Conservation (phyloP, 1,140 invertebrate species). For the Trichonephila clavipes region DNA sequence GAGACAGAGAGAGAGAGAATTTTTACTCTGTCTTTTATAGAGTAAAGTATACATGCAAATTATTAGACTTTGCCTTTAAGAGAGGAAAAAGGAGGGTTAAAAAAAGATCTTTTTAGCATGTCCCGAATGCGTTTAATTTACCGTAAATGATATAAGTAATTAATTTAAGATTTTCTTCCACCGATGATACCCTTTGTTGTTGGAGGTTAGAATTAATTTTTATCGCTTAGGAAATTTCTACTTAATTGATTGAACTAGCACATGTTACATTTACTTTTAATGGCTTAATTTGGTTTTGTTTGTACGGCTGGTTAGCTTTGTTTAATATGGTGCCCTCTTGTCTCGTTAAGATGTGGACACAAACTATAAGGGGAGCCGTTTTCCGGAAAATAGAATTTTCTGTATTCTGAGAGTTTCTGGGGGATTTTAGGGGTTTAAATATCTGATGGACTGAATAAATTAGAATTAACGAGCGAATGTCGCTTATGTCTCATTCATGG, state of each 20-base stretch:
- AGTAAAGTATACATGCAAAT: neutral
- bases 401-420: neutral
- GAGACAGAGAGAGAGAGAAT: neutral
- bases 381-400: neutral
- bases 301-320: neutral
- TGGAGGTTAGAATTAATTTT: slow-evolving; percentile 13
- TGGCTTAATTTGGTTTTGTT: slow-evolving; percentile 42
- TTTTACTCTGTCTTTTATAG: slow-evolving; percentile 19
- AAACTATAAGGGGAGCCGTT: neutral
- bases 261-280: slow-evolving; percentile 43
- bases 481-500: no score
- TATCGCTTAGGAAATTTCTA: slow-evolving; percentile 25
- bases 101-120: slow-evolving; percentile 33
- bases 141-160: slow-evolving; percentile 53
- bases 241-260: slow-evolving; percentile 33
- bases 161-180: slow-evolving; percentile 56
- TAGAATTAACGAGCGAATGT: no score
- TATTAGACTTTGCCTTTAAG: slow-evolving; percentile 16
- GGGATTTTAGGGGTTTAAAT: neutral
- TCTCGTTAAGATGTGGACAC: slow-evolving; percentile 10
- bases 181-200: slow-evolving; percentile 34
- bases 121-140: slow-evolving; percentile 47
- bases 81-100: neutral
- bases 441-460: neutral
- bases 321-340: slow-evolving; percentile 3